Base-by-base conservation (phyloP, 2,113 vertebrate species). In the Laticauda laticaudata region DNA sequence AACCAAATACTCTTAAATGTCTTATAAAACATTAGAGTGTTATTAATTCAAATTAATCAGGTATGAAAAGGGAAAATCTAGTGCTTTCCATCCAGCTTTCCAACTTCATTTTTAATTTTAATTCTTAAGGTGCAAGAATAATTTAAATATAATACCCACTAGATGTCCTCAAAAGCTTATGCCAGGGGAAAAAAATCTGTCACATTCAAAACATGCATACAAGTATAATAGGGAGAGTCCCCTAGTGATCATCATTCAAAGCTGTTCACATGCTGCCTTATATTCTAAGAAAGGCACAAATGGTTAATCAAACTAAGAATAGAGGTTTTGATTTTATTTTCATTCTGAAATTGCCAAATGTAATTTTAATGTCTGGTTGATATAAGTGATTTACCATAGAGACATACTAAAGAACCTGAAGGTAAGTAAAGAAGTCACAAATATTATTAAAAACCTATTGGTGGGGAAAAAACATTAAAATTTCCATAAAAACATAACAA, bases 91-190 rank as follows among this genome's bases (percentile, higher is more conserved):
- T 9, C 20, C 23, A 21, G 53, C 6, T 39, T 20, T 5, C 29
- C 39, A 51, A 29, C 7, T 15, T 53, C 0, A 0, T 11, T 11
- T 61, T 91, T 24, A 26, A 29, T 43, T 69, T 69, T 69, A 69
- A n/a, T 4, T n/a, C 12, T 11, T n/a, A 69, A n/a, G 11, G 29
- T n/a, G 11, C n/a, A 64, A 64, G 61, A 64, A 64, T n/a, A 64
- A 69, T 69, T 69, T n/a, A n/a, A 69, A 69, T 7, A 1, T 0
- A 0, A 2, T 0, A 20, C 61, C 92, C 23, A 0, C 87, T 89
- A 89, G 0, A 0, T 90, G 86, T 93, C 91, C 92, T 93, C 1
- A 14, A 53, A 93, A 39, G 21, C 88, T 53, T 93, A 61, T 59
- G 5, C 11, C 29, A 90, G 7, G 85, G 85, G 18, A 26, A 34